Conservation (phyloP, 2,888 invertebrate genomes). For the Noctuana brunneofusca region DNA sequence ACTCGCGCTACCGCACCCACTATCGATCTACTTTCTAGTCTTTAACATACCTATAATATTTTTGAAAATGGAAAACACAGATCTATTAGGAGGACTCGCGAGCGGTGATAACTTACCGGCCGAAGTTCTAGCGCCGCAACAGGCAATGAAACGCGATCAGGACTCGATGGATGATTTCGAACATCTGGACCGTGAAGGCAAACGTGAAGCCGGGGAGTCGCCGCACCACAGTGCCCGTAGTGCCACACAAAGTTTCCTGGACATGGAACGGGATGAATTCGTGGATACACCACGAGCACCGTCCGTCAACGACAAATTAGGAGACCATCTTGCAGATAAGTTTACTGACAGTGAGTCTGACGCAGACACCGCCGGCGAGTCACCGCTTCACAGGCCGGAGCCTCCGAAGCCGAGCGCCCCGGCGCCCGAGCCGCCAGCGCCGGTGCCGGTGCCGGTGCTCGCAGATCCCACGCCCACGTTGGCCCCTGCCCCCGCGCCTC, state of each 20-base stretch:
- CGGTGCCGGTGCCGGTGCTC: conserved; percentile 41
- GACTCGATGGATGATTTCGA: conserved; percentile 90
- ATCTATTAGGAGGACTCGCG: conserved; percentile 65
- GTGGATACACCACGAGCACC: conserved; percentile 63
- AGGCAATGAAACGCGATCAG: conserved; percentile 81
- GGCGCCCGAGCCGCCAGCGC: conserved; percentile 45
- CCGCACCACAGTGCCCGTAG: conserved; percentile 55
- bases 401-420: conserved; percentile 47
- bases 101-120: conserved; percentile 60
- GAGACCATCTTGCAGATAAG: conserved; percentile 77
- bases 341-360: conserved; percentile 84
- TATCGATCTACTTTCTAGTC: conserved; percentile 57
- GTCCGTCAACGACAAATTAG: conserved; percentile 61
- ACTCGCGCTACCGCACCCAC: conserved; percentile 56
- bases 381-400: conserved; percentile 68
- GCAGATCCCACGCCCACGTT: conserved; percentile 42
- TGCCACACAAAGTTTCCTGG: conserved; percentile 72
- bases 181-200: conserved; percentile 85
- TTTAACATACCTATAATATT: conserved; percentile 39
- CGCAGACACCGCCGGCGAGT: conserved; percentile 74
- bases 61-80: conserved; percentile 62
- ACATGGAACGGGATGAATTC: conserved; percentile 77
- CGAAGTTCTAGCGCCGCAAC: conserved; percentile 42
- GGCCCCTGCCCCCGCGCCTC: conserved; percentile 42
- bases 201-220: conserved; percentile 59